Evolutionary conservation across 2,888 invertebrate species (phyloP), one percentile per base, ranked within the genome.

Genomic region (Hyppa rectilinea): DNA sequence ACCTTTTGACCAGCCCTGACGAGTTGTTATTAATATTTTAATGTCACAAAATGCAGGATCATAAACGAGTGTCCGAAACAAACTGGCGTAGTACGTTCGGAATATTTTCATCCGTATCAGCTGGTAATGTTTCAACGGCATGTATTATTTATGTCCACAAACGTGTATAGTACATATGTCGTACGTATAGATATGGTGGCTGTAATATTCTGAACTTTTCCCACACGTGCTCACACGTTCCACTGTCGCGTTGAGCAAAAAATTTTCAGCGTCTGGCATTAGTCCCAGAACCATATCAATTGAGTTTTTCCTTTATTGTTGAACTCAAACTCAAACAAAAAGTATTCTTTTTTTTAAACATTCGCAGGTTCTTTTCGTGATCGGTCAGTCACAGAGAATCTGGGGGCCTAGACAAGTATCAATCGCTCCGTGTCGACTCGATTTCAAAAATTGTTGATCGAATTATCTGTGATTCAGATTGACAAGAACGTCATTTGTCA

Each of bases 11-110:
- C 50, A 10, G 12, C 6, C 74, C 75, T 76, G 66, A 80, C 71
- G 56, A 71, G 67, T 69, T 81, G 81, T 82, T 63, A 82, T 83
- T 80, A 72, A 78, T 64, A 76, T 53, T 67, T 69, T 53, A 60
- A 45, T 62, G 60, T 50, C 29, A 36, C 31, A 63, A 71, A 64
- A 62, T 31, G 45, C 55, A 56, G 38, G 50, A 23, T 71, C 38
- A 71, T 62, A 64, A 61, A 64, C 34, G 38, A 60, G 36, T 59
- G 47, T 71, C 62, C 9, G 45, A 49, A 71, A 64, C 53, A 66
- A 56, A 29, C 43, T 34, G 67, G 14, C 36, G 36, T 47, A 34
- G 31, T 67, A 17, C 26, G n/a, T 61, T 59, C 10, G n/a, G n/a
- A 71, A 74, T 69, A 79, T 79, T 74, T 58, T 62, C 36, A 36